Percentiles rank a stretch among this genome's conserved stretches.
Conservation (phyloP, 2,888 invertebrate species). For the Rhodophaea formosa region DNA sequence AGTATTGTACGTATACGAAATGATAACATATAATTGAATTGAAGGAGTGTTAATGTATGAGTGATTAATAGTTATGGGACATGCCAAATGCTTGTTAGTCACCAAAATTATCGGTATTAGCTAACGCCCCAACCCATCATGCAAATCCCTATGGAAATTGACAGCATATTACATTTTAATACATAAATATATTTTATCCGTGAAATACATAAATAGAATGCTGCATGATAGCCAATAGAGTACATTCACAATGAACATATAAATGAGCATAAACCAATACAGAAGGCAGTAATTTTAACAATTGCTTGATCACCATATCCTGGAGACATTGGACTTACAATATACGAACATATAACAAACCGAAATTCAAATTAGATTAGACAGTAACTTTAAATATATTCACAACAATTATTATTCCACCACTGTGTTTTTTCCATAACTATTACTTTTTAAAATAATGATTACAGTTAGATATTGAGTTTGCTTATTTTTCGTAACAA, state of each 20-base stretch:
- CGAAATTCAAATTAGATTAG: too few relatives aligned
- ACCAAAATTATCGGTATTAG: constrained; percentile 22
- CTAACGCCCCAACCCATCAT: background rate
- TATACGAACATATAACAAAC: too few relatives aligned
- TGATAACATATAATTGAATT: background rate
- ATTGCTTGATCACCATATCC: too few relatives aligned
- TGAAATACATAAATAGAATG: background rate
- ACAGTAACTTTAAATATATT: too few relatives aligned
- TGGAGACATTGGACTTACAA: too few relatives aligned
- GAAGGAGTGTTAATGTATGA: constrained; percentile 5
- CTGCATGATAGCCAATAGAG: background rate
- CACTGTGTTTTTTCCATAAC: too few relatives aligned
- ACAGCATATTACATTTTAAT: background rate
- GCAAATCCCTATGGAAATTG: constrained; percentile 20
- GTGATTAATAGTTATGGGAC: constrained; percentile 13
- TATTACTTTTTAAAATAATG: too few relatives aligned
- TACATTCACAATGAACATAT: constrained; percentile 19
- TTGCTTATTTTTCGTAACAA: too few relatives aligned
- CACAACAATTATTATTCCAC: too few relatives aligned
- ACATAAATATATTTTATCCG: background rate
- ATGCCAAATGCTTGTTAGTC: constrained; percentile 30
- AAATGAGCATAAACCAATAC: background rate
- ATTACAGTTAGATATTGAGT: too few relatives aligned
- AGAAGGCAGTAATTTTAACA: too few relatives aligned
- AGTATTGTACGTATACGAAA: background rate